Base-by-base conservation (phyloP, 2,888 invertebrate genomes). In the Plutella xylostella region DNA sequence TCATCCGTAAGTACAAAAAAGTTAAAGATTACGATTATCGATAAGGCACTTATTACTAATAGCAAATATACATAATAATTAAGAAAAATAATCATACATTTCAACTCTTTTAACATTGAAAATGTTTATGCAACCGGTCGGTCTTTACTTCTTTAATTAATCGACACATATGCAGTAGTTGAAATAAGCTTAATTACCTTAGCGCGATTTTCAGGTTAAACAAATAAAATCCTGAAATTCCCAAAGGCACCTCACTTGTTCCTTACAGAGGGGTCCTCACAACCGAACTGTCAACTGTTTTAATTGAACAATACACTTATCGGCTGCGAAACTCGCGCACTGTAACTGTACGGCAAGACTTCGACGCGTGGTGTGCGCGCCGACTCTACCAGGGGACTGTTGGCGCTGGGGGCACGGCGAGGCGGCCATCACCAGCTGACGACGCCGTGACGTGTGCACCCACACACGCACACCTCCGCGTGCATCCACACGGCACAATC, bases 371-470 rank as follows among this genome's bases (percentile, higher is more conserved):
- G 45, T 53, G 43, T 46, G 52, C 57, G 67, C 61, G 59, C 55
- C 64, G 64, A 66, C 63, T 68, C 70, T 63, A 67, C 63, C 61
- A 64, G 55, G 57, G 61, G 55, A 73, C 75, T 75, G 68, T 51
- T 50, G 40, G 21, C 30, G 25, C 5, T 6, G 18, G 38, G 19
- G 17, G 19, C 30, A 18, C 30, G 18, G 17, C 31, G 25, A 30
- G 45, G 49, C 51, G 47, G 50, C 43, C 50, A 49, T 48, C 49
- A 49, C 51, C 51, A 55, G 53, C 56, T 66, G 69, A 72, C 71
- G 69, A 66, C 50, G 57, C 6, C 51, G 57, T 72, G 72, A 72
- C 73, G 73, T 72, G n/a, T 33, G 9, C 21, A 28, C 4, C 30
- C 41, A 17, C 31, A 11, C 2, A n/a, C 9, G 15, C n/a, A n/a